These are phyloP conservation scores for Dascillus cervinus DNA, from an alignment of 2,888 invertebrate species.

Conservation along the genomic window DNA sequence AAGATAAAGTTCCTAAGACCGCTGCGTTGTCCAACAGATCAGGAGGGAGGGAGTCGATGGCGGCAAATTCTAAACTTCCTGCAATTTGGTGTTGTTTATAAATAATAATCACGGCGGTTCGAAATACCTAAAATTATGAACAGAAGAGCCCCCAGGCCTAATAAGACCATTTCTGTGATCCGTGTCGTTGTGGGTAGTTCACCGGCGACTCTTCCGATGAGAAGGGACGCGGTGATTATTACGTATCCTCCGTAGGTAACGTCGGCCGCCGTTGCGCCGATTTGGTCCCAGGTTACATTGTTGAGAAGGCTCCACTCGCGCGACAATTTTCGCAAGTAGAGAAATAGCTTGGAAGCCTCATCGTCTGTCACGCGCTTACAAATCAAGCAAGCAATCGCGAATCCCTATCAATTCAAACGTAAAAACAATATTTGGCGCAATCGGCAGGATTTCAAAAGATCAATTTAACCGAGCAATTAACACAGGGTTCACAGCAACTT, in stretches of 20 bases:
- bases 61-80: conserved; percentile 63
- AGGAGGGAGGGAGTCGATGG: conserved; percentile 62
- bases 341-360: conserved; percentile 60
- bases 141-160: conserved; percentile 63
- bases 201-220: conserved; percentile 56
- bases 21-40: conserved; percentile 64
- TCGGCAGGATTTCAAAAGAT: too few relatives aligned
- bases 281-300: conserved; percentile 65
- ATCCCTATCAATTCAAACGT: conserved; percentile 44
- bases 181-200: conserved; percentile 57
- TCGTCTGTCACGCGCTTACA: conserved; percentile 65
- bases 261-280: conserved; percentile 60
- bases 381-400: conserved; percentile 60
- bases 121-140: conserved; percentile 55
- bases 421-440: too few relatives aligned
- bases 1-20: conserved; percentile 58
- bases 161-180: conserved; percentile 58
- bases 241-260: conserved; percentile 62
- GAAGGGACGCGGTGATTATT: conserved; percentile 60
- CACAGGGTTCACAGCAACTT: too few relatives aligned
- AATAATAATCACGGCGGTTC: conserved; percentile 1
- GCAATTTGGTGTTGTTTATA: conserved; percentile 12
- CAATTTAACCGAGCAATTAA: too few relatives aligned
- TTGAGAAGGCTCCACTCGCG: conserved; percentile 68
- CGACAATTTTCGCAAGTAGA: conserved; percentile 62